Evolutionary conservation across 92 coral and sea anemone species (phyloP), one percentile per base, ranked within the genome.

Genomic region (Galaxea fascicularis): DNA sequence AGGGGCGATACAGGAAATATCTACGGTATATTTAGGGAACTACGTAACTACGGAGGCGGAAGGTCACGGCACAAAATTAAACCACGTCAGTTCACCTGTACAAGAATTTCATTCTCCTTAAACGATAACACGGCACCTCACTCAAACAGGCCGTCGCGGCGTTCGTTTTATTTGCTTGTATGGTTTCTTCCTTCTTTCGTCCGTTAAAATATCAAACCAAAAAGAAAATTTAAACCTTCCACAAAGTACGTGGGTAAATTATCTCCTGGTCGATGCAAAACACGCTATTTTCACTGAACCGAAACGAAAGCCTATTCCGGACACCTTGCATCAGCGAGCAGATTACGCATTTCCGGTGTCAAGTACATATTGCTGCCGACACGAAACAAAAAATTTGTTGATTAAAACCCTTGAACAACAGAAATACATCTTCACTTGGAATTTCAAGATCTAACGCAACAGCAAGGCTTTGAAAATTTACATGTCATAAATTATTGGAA

Each of bases 271-370:
- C 62, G 4, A 18, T 26, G 22, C 60, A 22, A 30, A n/a, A 10
- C n/a, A 71, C 57, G 53, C 14, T 29, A 10, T n/a, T 12, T 17
- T 30, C 75, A 53, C 24, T 79, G 76, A 51, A 20, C 35, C 65
- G 75, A 79, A 49, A 51, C 84, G 45, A 30, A 39, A 45, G 8
- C 41, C 67, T 54, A 35, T 58, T 31, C 65, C n/a, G 2, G 2
- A 35, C 41, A 35, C 41, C 6, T 35, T 35, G 29, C 24, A 35
- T 16, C 26, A 56, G 57, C 16, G 63, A 74, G 79, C 79, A 30
- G 31, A 58, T 78, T 49, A 66, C 84, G 84, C 66, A 21, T 66
- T 79, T 66, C 75, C 84, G 30, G 51, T 64, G 74, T 27, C 47
- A 18, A 12, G 22, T 9, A 35, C 24, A 65, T 78, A 46, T 65